Percentiles rank a stretch among this genome's conserved stretches.
phyloP scores from a whole-genome alignment of 2,888 invertebrate species.

The Podotricha telesiphe region DNA sequence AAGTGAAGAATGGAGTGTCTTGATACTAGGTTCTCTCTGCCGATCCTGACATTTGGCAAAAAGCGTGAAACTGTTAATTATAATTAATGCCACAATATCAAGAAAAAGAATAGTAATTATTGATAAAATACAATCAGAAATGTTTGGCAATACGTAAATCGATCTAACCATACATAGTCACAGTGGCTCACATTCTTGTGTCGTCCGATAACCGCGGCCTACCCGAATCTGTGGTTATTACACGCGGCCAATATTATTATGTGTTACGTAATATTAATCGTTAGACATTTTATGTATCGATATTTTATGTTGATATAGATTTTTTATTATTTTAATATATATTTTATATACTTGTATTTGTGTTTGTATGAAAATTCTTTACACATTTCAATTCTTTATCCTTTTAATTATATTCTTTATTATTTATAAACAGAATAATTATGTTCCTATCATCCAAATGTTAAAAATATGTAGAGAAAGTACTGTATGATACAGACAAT shows the following conservation, averaged over 20 bases:
- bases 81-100: background rate
- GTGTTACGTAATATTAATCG: constrained; percentile 1
- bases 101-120: background rate
- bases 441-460: too few relatives aligned
- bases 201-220: constrained; percentile 18
- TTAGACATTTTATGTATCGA: background rate
- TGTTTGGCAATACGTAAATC: constrained; percentile 1
- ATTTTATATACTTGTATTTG: background rate
- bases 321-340: too few relatives aligned
- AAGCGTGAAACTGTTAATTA: background rate
- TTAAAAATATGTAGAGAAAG: too few relatives aligned
- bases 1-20: too few relatives aligned
- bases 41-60: too few relatives aligned
- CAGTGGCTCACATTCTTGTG: constrained; percentile 10
- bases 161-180: background rate
- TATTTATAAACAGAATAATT: too few relatives aligned
- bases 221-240: constrained; percentile 12
- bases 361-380: background rate
- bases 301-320: too few relatives aligned
- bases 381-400: background rate
- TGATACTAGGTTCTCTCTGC: too few relatives aligned
- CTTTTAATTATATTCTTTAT: too few relatives aligned
- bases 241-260: constrained; percentile 16
- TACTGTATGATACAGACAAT: too few relatives aligned
- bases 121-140: background rate